Base-by-base conservation (phyloP, 2,888 invertebrate species). In the Aleiodes testaceus region DNA sequence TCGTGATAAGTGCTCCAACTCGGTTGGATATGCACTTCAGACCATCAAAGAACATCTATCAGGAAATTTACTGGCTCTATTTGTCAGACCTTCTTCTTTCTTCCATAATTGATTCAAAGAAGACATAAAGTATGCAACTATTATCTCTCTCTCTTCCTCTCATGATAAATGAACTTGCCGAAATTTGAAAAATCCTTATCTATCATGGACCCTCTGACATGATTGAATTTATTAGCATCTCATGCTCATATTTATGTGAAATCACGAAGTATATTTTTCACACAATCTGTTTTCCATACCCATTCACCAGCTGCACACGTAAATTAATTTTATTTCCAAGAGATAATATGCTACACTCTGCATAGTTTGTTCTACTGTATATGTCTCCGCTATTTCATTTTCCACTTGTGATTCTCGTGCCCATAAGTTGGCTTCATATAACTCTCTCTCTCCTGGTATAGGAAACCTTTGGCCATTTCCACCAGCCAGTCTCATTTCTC, bases 321-420 rank as follows among this genome's bases (percentile, higher is more conserved):
- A 30, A 26, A 53, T 53, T 36, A 59, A 59, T 59, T 59, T 59
- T 36, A 36, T 36, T 59, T 59, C 42, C 59, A 53, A 26, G 59
- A 59, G 59, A 59, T 59, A 59, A 59, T 59, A 42, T 42, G 59
- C 42, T 18, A 18, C 59, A 59, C 42, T 59, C 42, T 42, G 59
- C 26, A 59, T 59, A 36, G 42, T 42, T 59, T 42, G 16, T 36
- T 36, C 59, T 42, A 42, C 26, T 26, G 59, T 59, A 42, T 59
- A 42, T 59, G 36, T 59, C 4, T 11, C 36, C 55, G 55, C 14
- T 55, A 55, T 55, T 55, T 55, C 55, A 55, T 55, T 36, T 36
- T 36, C 36, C 36, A 26, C 52, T 20, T 26, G n/a, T 26, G 26
- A 53, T 26, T 53, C 53, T 20, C 22, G n/a, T 30, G 11, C 52